Percentiles rank a stretch among this genome's conserved stretches.
Evolutionary conservation across 2,113 vertebrate genomes (phyloP).

Genomic region (Xiphias gladius): DNA sequence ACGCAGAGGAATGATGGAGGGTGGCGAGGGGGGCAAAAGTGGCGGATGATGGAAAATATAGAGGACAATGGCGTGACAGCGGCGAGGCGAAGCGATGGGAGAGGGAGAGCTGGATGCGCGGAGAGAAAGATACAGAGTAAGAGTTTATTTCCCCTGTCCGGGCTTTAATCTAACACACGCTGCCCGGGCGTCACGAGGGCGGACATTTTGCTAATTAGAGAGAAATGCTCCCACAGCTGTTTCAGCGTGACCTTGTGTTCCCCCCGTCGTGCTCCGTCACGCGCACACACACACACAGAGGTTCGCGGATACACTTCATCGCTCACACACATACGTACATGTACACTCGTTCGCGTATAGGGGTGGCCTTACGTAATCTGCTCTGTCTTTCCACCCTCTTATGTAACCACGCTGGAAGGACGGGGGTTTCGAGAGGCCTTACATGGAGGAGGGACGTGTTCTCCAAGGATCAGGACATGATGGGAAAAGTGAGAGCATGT

Average conservation of each 20-base stretch:
- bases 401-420: conserved; percentile 58
- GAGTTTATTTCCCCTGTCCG: neutral
- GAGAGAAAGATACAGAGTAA: too few species aligned
- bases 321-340: neutral
- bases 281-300: neutral
- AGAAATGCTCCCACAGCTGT: conserved; percentile 58
- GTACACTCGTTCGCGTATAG: conserved; percentile 26
- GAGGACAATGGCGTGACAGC: neutral
- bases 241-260: conserved; percentile 51
- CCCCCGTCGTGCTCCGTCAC: neutral
- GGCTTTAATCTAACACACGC: conserved; percentile 23
- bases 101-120: neutral
- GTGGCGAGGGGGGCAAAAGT: neutral
- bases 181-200: neutral
- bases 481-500: too few species aligned
- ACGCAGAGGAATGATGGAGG: neutral
- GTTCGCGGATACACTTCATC: too few species aligned
- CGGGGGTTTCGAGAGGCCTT: too few species aligned
- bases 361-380: conserved; percentile 59
- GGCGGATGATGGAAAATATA: neutral
- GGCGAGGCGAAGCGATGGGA: neutral
- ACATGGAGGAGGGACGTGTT: neutral
- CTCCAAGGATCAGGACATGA: neutral
- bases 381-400: conserved; percentile 53
- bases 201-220: conserved; percentile 53